A percentile compares a stretch with the other conserved stretches of the same genome.
These are phyloP conservation scores for Apis dorsata DNA, from an alignment of 1,140 invertebrate species.

Conservation along the genomic window DNA sequence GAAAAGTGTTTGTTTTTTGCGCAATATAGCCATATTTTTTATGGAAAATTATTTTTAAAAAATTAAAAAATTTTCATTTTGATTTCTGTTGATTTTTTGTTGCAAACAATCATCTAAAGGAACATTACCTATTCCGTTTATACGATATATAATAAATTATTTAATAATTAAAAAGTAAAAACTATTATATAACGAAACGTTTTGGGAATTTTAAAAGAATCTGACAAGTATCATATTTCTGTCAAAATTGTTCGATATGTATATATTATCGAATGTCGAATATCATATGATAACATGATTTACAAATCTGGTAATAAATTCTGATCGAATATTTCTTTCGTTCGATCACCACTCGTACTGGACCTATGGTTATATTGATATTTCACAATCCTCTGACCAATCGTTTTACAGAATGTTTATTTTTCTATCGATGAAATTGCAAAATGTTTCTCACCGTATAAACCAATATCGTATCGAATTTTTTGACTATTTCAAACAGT, in stretches of 20 bases:
- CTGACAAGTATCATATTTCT: background rate
- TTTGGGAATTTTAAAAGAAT: background rate
- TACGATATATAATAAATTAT: background rate
- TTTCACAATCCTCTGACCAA: background rate
- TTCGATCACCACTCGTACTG: background rate
- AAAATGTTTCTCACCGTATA: background rate
- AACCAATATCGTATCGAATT: background rate
- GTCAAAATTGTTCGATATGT: background rate
- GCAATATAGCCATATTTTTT: too few relatives aligned
- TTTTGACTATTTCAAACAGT: background rate
- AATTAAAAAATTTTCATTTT: background rate
- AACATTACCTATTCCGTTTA: background rate
- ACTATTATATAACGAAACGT: background rate
- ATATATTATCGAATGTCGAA: too few relatives aligned
- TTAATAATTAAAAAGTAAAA: background rate
- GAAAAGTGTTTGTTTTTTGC: too few relatives aligned
- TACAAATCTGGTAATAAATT: background rate
- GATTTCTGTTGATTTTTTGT: too few relatives aligned
- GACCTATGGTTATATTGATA: background rate
- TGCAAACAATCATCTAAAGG: background rate
- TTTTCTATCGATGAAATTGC: background rate
- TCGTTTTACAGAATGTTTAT: background rate
- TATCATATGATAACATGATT: background rate
- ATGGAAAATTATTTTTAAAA: too few relatives aligned
- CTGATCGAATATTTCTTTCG: background rate